Evolutionary conservation across 2,888 invertebrate genomes (phyloP), one percentile per base, ranked within the genome.

Genomic region (Tortricodes alternella): DNA sequence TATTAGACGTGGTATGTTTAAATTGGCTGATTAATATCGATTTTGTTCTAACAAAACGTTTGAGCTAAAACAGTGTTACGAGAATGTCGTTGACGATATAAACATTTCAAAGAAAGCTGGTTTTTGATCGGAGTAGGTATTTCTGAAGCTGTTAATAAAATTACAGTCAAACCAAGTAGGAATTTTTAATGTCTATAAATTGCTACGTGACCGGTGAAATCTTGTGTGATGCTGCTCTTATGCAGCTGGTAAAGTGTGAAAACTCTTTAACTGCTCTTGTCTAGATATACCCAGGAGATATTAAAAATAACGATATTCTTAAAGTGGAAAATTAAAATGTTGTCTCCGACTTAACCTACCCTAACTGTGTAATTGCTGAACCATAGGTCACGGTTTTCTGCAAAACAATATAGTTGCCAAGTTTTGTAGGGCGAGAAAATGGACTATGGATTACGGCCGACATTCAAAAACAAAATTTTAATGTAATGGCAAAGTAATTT

Each of bases 21-120:
- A 50, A 56, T 50, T 56, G 37, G 37, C 18, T 56, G 56, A 56
- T 56, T 56, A 29, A 56, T 50, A 50, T 32, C 49, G 44, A 44
- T 56, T 56, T 38, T 37, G 32, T 44, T 50, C 44, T 5, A 50
- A 56, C 56, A 50, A 56, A 50, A 56, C 56, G 43, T 4, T 19
- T 24, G 48, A 56, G 37, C 29, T 38, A 15, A 43, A 50, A 43
- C 56, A 50, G 49, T 37, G 18, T 34, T 46, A 29, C 34, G 23
- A 21, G 38, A 32, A 8, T 48, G 48, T 41, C 29, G 18, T 11
- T 24, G 35, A 27, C 18, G 43, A 5, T 1, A 29, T n/a, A 9
- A 5, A 1, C 29, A n/a, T 29, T 11, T 29, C 11, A 11, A 11
- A n/a, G n/a, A n/a, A 18, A 44, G 44, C 27, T 41, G 41, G 15